Evolutionary conservation across 1,140 invertebrate genomes (phyloP).

Genomic region (Asobara japonica): DNA sequence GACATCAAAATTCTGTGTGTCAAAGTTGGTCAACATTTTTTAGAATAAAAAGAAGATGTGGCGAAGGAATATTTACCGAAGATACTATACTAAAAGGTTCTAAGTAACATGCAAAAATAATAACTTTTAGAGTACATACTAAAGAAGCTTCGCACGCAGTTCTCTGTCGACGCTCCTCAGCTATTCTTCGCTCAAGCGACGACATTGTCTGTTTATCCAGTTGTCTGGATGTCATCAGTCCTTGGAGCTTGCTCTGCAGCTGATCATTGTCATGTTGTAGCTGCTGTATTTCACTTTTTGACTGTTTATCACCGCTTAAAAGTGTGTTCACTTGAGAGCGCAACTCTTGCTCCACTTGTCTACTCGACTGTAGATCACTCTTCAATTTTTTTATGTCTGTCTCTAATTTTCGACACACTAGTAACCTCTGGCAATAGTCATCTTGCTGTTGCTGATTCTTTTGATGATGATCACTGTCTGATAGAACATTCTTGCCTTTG

Average conservation of each 20-base stretch:
- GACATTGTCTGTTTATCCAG: constrained; percentile 82
- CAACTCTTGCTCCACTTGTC: constrained; percentile 86
- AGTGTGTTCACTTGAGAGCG: constrained; percentile 79
- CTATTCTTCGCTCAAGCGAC: constrained; percentile 81
- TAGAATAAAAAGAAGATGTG: too few species aligned
- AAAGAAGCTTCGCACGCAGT: constrained; percentile 76
- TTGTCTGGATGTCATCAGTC: constrained; percentile 76
- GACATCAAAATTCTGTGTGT: too few species aligned
- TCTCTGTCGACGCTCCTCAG: constrained; percentile 84
- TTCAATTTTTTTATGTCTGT: constrained; percentile 84
- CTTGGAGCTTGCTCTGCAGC: constrained; percentile 81
- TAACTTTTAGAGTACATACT: too few species aligned
- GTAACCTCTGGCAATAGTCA: constrained; percentile 70
- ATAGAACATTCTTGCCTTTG: constrained; percentile 67
- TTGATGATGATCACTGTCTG: constrained; percentile 46
- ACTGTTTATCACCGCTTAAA: constrained; percentile 73
- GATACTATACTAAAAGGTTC: too few species aligned
- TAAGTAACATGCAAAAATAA: too few species aligned
- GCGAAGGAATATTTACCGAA: too few species aligned
- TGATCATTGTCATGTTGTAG: constrained; percentile 85
- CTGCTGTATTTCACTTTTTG: constrained; percentile 78
- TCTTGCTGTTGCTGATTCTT: constrained; percentile 62
- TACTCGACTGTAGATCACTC: constrained; percentile 78
- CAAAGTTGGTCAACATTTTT: too few species aligned
- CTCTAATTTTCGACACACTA: constrained; percentile 70